Evolutionary conservation across 2,888 invertebrate genomes (phyloP).

Genomic region (Drosophila monieri): DNA sequence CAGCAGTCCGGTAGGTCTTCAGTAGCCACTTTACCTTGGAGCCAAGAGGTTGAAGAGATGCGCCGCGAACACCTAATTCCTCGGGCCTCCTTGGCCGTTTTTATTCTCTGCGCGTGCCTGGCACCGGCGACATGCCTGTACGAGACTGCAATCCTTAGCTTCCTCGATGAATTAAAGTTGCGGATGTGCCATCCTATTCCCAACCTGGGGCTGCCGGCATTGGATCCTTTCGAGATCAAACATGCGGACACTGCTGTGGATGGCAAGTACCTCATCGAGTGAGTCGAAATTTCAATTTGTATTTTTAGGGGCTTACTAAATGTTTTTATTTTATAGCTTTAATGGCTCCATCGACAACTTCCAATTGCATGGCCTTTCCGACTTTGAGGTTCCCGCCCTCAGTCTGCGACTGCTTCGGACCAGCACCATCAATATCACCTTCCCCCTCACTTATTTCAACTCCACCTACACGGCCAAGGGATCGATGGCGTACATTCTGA

Average conservation of each 20-base stretch:
- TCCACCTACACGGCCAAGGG: constrained; percentile 80
- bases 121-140: constrained; percentile 45
- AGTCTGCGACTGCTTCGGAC: constrained; percentile 54
- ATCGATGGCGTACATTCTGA: constrained; percentile 75
- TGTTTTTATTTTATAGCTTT: constrained; percentile 55
- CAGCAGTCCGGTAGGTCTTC: constrained; percentile 6
- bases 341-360: constrained; percentile 68
- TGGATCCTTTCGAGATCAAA: constrained; percentile 74
- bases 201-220: constrained; percentile 72
- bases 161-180: constrained; percentile 73
- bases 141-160: constrained; percentile 60
- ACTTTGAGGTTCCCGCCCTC: constrained; percentile 63
- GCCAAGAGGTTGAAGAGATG: constrained; percentile 46
- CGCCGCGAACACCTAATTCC: constrained; percentile 8
- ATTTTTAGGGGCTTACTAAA: not conserved
- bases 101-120: constrained; percentile 42
- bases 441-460: constrained; percentile 69
- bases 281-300: constrained; percentile 17
- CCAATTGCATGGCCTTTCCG: constrained; percentile 68
- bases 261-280: constrained; percentile 76
- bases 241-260: constrained; percentile 54
- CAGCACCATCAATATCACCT: constrained; percentile 66
- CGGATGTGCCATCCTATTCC: constrained; percentile 82
- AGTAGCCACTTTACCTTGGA: constrained; percentile 40
- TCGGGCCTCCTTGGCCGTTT: constrained; percentile 33